These are phyloP conservation scores for Channa striata DNA, from an alignment of 2,797 vertebrate genomes.

Conservation along the genomic window DNA sequence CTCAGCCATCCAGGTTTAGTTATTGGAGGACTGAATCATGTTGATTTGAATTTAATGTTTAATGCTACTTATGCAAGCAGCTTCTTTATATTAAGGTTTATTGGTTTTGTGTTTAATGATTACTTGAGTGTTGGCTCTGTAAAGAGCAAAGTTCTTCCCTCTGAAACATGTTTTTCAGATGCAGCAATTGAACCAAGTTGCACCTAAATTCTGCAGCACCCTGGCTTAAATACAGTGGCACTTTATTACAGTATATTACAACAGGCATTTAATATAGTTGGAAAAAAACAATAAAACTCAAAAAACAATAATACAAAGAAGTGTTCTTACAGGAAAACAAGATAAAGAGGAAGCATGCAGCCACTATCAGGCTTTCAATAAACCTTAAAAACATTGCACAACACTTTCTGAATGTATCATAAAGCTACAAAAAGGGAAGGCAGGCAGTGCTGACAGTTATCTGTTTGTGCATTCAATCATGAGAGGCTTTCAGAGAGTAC, in stretches of 20 bases:
- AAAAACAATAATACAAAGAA: too few species aligned
- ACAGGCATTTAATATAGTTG: too few species aligned
- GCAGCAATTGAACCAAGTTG: background rate
- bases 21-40: too few species aligned
- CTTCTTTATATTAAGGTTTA: background rate
- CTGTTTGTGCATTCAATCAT: background rate
- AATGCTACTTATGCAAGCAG: too few species aligned
- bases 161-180: background rate
- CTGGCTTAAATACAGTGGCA: too few species aligned
- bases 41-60: too few species aligned
- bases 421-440: too few species aligned
- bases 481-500: background rate
- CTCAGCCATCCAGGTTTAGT: too few species aligned
- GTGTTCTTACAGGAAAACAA: too few species aligned
- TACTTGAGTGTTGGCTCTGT: slow-evolving; percentile 55
- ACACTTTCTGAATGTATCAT: background rate
- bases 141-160: slow-evolving; percentile 75
- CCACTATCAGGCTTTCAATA: background rate
- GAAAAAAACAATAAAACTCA: background rate
- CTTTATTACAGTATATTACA: too few species aligned
- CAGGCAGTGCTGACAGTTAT: too few species aligned
- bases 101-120: slow-evolving; percentile 61
- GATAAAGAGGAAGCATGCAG: background rate
- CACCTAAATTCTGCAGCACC: background rate
- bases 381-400: background rate